Base-by-base conservation (phyloP, 2,888 invertebrate genomes). In the Hydrotaea diabolus region DNA sequence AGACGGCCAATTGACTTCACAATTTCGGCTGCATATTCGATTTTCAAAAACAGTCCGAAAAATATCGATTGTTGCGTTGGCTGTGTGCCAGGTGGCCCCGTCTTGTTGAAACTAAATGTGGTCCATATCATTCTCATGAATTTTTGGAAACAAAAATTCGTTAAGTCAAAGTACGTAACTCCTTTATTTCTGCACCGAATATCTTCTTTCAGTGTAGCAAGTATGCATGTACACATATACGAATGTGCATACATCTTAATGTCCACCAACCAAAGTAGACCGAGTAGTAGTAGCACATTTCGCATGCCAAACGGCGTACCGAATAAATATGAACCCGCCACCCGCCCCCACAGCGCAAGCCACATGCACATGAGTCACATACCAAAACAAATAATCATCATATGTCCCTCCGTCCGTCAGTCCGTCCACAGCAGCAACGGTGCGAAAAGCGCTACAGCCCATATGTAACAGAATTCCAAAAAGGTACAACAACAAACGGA, bases 361-460 rank as follows among this genome's bases (percentile, higher is more conserved):
- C 80, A 77, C 80, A 71, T 77, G 82, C 81, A 82, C 79, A 85
- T 74, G 79, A 82, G 82, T 80, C 79, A 85, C 82, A 85, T 85
- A 80, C 85, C 85, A 82, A 66, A 85, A 76, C 53, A 69, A 77
- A 82, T 77, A 85, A 82, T 85, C 85, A 85, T 77, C 79, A 77
- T n/a, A n/a, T n/a, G n/a, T n/a, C n/a, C n/a, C 46, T 31, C 62
- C 21, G n/a, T 73, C n/a, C 55, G n/a, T 71, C 31, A 2, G 31
- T 31, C 39, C 66, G 36, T 17, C 43, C 43, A 46, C 15, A 46
- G 21, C 69, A 23, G 69, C 43, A 69, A 69, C 46, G 49, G 66
- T 69, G 46, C 69, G 69, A 39, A 21, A 46, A 69, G 26, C 39
- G 7, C 62, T 5, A 31, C 23, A 74, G 21, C 73, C n/a, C 82